Evolutionary conservation across 2,113 vertebrate genomes (phyloP).

Genomic region (Butorides virescens): DNA sequence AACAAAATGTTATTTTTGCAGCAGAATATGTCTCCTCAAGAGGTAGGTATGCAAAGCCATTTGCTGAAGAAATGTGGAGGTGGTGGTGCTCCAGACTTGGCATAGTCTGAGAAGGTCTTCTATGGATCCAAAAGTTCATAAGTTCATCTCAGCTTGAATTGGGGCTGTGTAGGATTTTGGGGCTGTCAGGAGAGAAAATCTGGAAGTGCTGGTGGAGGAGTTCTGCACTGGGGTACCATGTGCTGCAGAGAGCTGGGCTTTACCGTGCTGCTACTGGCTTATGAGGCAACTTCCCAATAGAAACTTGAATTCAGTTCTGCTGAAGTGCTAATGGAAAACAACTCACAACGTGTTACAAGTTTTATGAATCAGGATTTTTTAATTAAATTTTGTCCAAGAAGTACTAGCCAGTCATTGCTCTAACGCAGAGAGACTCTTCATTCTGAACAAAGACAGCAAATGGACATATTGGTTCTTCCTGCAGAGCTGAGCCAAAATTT

Average conservation of each 20-base stretch:
- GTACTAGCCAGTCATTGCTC: not conserved
- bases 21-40: not conserved
- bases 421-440: not conserved
- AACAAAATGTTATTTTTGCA: not conserved
- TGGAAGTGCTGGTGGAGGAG: not conserved
- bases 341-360: rapidly evolving
- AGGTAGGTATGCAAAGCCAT: not conserved
- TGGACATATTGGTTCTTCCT: not conserved
- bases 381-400: not conserved
- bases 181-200: not conserved
- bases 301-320: not conserved
- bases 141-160: not conserved
- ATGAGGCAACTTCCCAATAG: rapidly evolving
- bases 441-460: not conserved
- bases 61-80: not conserved
- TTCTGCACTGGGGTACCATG: not conserved
- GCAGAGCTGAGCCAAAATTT: not conserved
- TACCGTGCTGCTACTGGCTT: rapidly evolving
- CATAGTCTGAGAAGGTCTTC: not conserved
- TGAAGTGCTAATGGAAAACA: not conserved
- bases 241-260: not conserved
- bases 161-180: not conserved
- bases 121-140: not conserved
- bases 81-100: not conserved
- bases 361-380: not conserved